Evolutionary conservation across 2,797 vertebrate genomes (phyloP), one percentile per base, ranked within the genome.

Genomic region (Halcyon smyrnensis): DNA sequence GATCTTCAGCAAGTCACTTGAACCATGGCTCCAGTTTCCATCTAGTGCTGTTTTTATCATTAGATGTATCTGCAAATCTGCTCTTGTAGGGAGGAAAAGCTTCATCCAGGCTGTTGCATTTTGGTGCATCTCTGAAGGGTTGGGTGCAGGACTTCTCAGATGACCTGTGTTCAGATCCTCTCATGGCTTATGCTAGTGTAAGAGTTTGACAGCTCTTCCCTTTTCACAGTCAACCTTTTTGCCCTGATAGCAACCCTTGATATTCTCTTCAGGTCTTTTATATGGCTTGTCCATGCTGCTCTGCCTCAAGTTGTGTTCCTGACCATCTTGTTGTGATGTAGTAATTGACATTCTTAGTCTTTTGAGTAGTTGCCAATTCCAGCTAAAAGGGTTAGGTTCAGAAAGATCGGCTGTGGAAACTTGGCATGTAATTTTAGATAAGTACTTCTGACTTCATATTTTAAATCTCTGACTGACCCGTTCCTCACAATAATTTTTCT

Each of bases 371-470:
- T 93, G 74, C 81, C 90, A 89, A 34, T 71, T 94, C 54, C 51
- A 84, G 53, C 73, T 93, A 16, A 84, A 95, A 88, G 73, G 69
- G 32, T 91, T 51, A 25, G 54, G 53, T 70, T 94, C 76, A 73
- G 90, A 71, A 84, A 89, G 79, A 71, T 64, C 8, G 1, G 15
- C 75, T 67, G 54, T 0, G 3, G 60, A 90, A 69, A 60, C 56
- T 18, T 86, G 76, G 39, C 81, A 19, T 57, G 46, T 79, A 75
- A 77, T 94, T 96, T 92, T 87, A 81, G 81, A 14, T 92, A 87
- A 95, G 53, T 93, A 30, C 56, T 48, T 84, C 68, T 92, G 95
- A 91, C 89, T 89, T 73, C 50, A 8, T 73, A 68, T 79, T 94
- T 95, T 23, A 86, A 59, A 74, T 90, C 68, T 91, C 71, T 90